phyloP scores from a whole-genome alignment of 2,113 vertebrate species.

The Chrysemys picta region DNA sequence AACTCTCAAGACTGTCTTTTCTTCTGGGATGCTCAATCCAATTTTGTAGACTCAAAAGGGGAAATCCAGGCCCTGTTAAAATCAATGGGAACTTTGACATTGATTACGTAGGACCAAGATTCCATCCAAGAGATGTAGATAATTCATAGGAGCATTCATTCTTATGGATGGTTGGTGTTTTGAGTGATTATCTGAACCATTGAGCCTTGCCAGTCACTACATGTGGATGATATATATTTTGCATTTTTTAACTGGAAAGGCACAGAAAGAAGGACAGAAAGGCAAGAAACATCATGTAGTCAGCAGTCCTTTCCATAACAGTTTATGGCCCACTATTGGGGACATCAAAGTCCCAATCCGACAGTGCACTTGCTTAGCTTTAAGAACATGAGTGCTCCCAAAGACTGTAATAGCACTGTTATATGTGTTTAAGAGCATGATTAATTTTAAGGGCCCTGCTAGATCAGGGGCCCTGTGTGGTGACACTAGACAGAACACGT shows the following conservation, averaged over 20 bases:
- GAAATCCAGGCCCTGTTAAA: constrained; percentile 14
- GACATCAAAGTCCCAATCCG: background rate
- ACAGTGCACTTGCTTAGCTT: background rate
- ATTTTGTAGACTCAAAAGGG: constrained; percentile 30
- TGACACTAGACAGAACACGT: background rate
- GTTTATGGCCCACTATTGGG: background rate
- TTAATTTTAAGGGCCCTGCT: background rate
- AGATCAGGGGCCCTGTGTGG: background rate
- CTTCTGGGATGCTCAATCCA: background rate
- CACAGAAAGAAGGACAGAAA: background rate
- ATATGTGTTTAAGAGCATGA: background rate
- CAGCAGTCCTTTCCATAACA: background rate
- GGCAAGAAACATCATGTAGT: background rate
- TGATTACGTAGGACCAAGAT: background rate
- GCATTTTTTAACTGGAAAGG: background rate
- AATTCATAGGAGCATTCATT: background rate
- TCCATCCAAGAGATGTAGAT: background rate
- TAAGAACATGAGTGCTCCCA: accelerated
- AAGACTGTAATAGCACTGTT: background rate
- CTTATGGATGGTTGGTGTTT: background rate
- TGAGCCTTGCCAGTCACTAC: background rate
- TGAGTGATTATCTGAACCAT: accelerated
- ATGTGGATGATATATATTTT: background rate
- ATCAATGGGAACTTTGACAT: background rate
- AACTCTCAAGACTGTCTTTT: background rate